Conservation (phyloP, 1,140 invertebrate genomes). For the Calycopis cecrops region DNA sequence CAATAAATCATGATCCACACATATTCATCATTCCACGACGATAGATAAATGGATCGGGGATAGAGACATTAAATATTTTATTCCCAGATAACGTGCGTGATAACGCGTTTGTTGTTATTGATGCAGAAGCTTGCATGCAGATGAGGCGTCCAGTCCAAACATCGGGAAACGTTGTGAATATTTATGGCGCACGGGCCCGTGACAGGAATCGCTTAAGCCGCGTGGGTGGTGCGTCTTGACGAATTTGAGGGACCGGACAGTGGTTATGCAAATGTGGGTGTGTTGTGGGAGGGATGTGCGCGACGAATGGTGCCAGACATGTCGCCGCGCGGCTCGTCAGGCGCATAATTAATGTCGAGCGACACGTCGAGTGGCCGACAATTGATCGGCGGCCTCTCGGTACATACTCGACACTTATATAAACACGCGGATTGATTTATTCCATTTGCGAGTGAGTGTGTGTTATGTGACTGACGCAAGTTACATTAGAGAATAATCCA, state of each 20-base stretch:
- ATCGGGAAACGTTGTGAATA: constrained; percentile 72
- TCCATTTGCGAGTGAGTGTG: too few relatives aligned
- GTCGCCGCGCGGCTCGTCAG: constrained; percentile 49
- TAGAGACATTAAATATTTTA: constrained; percentile 71
- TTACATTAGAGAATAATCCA: too few relatives aligned
- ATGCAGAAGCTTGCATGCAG: constrained; percentile 65
- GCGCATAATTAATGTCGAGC: constrained; percentile 64
- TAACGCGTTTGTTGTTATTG: constrained; percentile 4
- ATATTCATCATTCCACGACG: constrained; percentile 72
- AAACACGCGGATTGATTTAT: constrained; percentile 37
- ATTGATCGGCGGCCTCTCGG: constrained; percentile 62
- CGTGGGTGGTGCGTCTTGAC: constrained; percentile 63
- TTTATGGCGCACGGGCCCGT: constrained; percentile 68
- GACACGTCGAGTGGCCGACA: constrained; percentile 60
- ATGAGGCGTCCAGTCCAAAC: constrained; percentile 60
- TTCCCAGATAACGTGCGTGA: constrained; percentile 22
- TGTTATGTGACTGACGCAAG: too few relatives aligned
- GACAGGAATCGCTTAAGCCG: constrained; percentile 63
- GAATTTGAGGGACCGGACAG: constrained; percentile 57
- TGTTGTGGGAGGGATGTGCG: constrained; percentile 61
- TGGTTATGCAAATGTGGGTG: constrained; percentile 68
- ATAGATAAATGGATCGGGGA: constrained; percentile 69
- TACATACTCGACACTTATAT: constrained; percentile 39
- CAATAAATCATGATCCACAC: constrained; percentile 66
- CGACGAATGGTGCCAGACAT: constrained; percentile 65